A percentile compares a stretch with the other conserved stretches of the same genome.
Conservation (phyloP, 2,113 vertebrate genomes). For the Limnothrissa miodon region DNA sequence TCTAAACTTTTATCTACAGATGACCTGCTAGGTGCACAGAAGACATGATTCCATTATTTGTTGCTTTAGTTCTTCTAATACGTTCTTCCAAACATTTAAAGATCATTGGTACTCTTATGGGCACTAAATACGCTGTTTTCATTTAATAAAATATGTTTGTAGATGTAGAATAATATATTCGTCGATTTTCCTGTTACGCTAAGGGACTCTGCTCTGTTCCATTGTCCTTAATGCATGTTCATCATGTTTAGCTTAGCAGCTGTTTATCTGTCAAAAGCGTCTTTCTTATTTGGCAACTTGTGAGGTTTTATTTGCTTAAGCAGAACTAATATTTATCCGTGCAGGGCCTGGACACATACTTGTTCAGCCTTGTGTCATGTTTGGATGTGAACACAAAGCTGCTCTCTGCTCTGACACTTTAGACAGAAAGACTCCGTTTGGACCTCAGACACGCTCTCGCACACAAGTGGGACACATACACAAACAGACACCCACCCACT, state of each 20-base stretch:
- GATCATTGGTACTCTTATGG: not conserved
- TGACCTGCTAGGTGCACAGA: not conserved
- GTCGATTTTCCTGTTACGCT: not conserved
- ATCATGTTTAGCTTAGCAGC: conserved; percentile 45
- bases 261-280: conserved; percentile 33
- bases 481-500: not conserved
- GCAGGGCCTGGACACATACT: conserved; percentile 42
- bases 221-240: conserved; percentile 30
- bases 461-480: conserved; percentile 18
- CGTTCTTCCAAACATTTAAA: not conserved
- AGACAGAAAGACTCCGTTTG: conserved; percentile 26
- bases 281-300: conserved; percentile 47
- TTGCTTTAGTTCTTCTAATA: not conserved
- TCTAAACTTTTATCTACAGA: not conserved
- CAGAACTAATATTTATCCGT: conserved; percentile 57
- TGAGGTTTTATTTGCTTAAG: conserved; percentile 54
- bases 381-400: conserved; percentile 60
- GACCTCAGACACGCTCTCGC: conserved; percentile 24
- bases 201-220: conserved; percentile 21
- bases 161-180: not conserved
- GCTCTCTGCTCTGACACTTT: conserved; percentile 54
- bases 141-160: conserved; percentile 19
- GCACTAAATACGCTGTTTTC: not conserved
- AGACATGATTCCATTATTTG: not conserved
- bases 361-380: conserved; percentile 47